A percentile compares a stretch with the other conserved stretches of the same genome.
These are phyloP conservation scores for Xanthostigma xanthostigma DNA, from an alignment of 2,888 invertebrate species.

Conservation along the genomic window DNA sequence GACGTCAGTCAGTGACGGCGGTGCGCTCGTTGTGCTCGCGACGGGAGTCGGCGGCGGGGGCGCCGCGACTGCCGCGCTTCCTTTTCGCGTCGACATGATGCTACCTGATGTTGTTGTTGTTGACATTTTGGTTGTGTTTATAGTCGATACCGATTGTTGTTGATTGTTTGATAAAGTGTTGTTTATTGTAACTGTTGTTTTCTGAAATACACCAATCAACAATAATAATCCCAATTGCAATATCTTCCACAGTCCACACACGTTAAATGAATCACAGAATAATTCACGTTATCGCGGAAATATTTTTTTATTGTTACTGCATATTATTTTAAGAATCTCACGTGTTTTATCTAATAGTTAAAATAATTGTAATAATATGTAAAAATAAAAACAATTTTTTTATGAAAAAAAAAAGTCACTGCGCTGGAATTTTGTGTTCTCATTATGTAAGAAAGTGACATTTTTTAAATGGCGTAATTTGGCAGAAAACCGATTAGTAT, in stretches of 20 bases:
- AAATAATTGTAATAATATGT: no score
- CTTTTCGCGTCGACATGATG: neutral
- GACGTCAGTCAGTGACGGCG: slow-evolving; percentile 19
- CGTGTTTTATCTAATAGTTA: no score
- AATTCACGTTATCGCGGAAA: no score
- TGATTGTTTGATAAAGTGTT: slow-evolving; percentile 16
- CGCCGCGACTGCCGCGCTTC: slow-evolving; percentile 10
- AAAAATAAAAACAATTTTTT: no score
- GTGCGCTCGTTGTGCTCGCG: slow-evolving; percentile 14
- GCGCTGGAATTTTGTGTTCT: no score
- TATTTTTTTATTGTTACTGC: no score
- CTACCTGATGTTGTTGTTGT: neutral
- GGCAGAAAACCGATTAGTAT: no score
- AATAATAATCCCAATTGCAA: neutral
- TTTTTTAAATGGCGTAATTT: no score
- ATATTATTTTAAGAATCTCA: no score
- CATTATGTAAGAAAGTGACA: no score
- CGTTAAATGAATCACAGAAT: neutral
- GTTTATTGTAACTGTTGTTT: slow-evolving; percentile 15
- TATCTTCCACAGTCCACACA: neutral
- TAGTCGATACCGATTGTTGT: slow-evolving; percentile 8
- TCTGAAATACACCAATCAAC: neutral
- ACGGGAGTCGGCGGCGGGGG: slow-evolving; percentile 8
- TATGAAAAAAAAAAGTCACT: no score
- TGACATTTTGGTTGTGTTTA: slow-evolving; percentile 11